A percentile compares a stretch with the other conserved stretches of the same genome.
Conservation (phyloP, 30 jellyfish, hydroid and myxozoan species). For the Chironex yamaguchii region DNA sequence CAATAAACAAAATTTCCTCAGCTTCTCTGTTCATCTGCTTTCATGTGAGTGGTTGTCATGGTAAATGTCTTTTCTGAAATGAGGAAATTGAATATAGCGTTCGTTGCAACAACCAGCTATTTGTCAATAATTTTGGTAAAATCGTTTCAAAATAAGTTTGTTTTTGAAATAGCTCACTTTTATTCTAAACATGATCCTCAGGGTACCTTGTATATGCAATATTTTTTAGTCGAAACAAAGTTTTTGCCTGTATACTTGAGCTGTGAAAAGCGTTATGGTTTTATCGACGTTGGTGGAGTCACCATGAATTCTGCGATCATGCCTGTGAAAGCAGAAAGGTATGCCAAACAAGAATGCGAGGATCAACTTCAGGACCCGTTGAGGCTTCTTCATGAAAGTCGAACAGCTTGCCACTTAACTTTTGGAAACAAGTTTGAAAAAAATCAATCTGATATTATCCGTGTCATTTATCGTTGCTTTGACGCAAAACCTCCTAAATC, state of each 20-base stretch:
- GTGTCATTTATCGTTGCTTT: constrained; percentile 38
- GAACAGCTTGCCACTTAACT: constrained; percentile 34
- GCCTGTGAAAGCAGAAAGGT: background rate
- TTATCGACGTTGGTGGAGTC: background rate
- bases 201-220: too few relatives aligned
- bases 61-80: too few relatives aligned
- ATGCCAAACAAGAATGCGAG: background rate
- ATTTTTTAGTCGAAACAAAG: background rate
- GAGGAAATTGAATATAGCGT: too few relatives aligned
- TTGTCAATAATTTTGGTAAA: too few relatives aligned
- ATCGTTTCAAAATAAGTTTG: too few relatives aligned
- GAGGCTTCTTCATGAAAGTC: background rate
- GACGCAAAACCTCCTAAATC: constrained; percentile 16
- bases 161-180: too few relatives aligned
- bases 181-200: too few relatives aligned
- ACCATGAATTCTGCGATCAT: background rate
- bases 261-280: background rate
- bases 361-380: background rate
- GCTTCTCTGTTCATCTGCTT: too few relatives aligned
- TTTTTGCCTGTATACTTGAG: background rate
- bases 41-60: too few relatives aligned
- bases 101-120: too few relatives aligned
- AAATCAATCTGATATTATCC: constrained; percentile 1
- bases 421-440: constrained; percentile 45
- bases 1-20: too few relatives aligned